These are phyloP conservation scores for Corbicula japonica DNA, from an alignment of 2,888 invertebrate species.

Conservation along the genomic window DNA sequence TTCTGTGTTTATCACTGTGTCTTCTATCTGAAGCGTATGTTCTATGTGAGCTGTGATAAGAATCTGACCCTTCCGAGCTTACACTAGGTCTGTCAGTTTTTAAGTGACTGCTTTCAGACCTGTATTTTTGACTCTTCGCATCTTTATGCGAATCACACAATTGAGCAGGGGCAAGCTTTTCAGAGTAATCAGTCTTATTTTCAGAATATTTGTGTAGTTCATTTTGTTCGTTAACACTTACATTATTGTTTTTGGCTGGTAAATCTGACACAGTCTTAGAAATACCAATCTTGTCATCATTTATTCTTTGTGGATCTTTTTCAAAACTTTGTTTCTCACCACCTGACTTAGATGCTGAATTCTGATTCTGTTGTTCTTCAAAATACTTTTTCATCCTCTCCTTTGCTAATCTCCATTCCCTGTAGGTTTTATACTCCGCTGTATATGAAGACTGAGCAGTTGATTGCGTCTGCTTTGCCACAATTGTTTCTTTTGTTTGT, in stretches of 20 bases:
- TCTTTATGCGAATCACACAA: too few species aligned
- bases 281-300: too few species aligned
- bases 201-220: background rate
- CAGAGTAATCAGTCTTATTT: background rate
- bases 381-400: conserved; percentile 21
- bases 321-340: background rate
- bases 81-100: too few species aligned
- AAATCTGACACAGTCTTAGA: too few species aligned
- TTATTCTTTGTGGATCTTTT: background rate
- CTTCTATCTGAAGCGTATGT: background rate
- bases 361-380: background rate
- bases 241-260: too few species aligned
- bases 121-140: too few species aligned
- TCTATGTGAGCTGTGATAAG: background rate
- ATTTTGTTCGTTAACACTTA: too few species aligned
- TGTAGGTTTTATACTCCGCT: conserved; percentile 33
- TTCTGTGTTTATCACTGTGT: background rate
- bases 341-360: background rate
- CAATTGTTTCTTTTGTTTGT: too few species aligned
- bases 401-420: conserved; percentile 35
- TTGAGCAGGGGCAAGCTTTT: too few species aligned
- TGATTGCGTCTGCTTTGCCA: too few species aligned
- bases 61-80: background rate
- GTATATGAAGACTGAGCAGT: too few species aligned
- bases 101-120: too few species aligned